Evolutionary conservation across 2,888 invertebrate genomes (phyloP), one percentile per base, ranked within the genome.

Genomic region (Pantelozetes paolii): DNA sequence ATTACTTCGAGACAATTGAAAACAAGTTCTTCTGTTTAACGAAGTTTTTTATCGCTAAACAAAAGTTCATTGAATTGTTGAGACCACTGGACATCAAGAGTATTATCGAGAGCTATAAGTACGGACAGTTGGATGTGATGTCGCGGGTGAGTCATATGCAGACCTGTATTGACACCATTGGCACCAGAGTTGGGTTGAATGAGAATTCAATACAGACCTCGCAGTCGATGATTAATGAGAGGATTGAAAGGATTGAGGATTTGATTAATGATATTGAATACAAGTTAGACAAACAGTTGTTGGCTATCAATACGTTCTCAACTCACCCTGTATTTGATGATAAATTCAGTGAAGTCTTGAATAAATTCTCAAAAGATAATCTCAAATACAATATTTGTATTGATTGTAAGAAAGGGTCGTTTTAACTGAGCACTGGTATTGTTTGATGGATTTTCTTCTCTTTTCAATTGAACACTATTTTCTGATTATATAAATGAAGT

Each of bases 101-200:
- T 62, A 70, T 74, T 45, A 74, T 74, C 48, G 74, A 74, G 42
- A 71, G 71, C 62, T 74, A 74, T 28, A 74, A 74, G 54, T 74
- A 74, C 32, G 74, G 74, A 20, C 74, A 74, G 26, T 48, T 74
- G 74, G 74, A 74, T 62, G 40, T 74, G 23, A 69, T 69, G 69
- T 20, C 20, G 42, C 40, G 69, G 26, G 69, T 69, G 18, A 69
- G 45, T 45, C 45, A 69, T 28, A 69, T 69, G 69, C 69, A 69
- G 45, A 69, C 20, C 26, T 45, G 26, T 45, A 69, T 69, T 18
- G 69, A 69, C 15, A 69, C 69, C n/a, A 42, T 69, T 11, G 69
- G 69, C 18, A 69, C 69, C 2, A 42, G 69, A 42, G 69, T 69
- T 20, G 45, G 69, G 11, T n/a, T 69, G 15, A 69, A 69, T 26